Evolutionary conservation across 2,797 vertebrate genomes (phyloP).

Genomic region (Chiloscyllium punctatum): DNA sequence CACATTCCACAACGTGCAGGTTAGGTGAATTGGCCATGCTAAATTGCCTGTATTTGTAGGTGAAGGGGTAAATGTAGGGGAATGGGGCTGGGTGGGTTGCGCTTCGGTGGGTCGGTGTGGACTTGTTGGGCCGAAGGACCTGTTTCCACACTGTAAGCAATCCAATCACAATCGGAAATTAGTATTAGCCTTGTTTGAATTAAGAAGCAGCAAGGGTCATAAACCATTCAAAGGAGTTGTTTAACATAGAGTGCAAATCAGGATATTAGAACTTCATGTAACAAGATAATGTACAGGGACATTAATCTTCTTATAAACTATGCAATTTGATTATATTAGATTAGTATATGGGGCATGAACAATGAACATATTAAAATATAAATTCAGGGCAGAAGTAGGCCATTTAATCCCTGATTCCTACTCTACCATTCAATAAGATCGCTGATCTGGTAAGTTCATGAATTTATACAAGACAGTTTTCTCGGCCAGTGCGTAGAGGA

Average conservation of each 20-base stretch:
- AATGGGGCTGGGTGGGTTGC: no score
- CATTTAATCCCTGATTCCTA: no score
- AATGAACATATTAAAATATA: no score
- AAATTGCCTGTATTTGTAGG: no score
- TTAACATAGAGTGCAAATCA: neutral
- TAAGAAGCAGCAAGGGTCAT: neutral
- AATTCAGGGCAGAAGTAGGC: no score
- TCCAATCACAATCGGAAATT: neutral
- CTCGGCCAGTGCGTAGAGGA: neutral
- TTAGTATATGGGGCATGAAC: neutral
- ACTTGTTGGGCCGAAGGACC: no score
- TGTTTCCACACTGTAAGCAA: no score
- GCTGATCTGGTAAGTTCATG: neutral
- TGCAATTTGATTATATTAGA: neutral
- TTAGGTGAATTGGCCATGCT: no score
- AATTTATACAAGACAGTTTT: neutral
- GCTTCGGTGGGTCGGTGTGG: no score
- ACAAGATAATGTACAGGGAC: neutral
- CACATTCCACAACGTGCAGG: no score
- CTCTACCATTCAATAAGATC: no score
- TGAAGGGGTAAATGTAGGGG: no score
- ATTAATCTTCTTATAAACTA: neutral
- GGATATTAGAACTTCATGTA: neutral
- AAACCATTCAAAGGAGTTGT: neutral
- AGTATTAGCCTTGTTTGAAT: neutral